Conservation (phyloP, 2,797 vertebrate genomes). For the Coregonus ussuriensis region DNA sequence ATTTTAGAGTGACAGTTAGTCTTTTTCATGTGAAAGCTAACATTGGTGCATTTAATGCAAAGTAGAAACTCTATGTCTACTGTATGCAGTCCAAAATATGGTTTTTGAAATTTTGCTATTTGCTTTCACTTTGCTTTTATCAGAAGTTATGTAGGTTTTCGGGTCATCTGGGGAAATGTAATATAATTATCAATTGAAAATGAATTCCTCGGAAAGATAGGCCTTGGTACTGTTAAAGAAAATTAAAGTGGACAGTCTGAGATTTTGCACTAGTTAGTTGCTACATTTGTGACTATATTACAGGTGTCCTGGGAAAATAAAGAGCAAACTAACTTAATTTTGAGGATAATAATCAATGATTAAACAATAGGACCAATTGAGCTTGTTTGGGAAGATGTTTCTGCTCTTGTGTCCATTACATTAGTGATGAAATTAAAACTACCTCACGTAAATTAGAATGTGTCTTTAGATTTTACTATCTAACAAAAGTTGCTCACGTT, state of each 20-base stretch:
- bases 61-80: too few species aligned
- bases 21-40: not conserved
- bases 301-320: constrained; percentile 3
- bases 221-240: not conserved
- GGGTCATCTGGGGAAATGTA: not conserved
- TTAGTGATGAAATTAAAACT: constrained; percentile 30
- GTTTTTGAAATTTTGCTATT: not conserved
- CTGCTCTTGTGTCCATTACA: not conserved
- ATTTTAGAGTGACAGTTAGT: constrained; percentile 5
- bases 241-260: not conserved
- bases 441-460: constrained; percentile 43
- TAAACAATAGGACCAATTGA: not conserved
- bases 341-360: not conserved
- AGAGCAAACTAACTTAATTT: not conserved
- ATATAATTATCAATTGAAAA: not conserved
- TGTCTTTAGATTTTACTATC: constrained; percentile 5
- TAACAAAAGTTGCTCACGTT: constrained; percentile 1
- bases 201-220: not conserved
- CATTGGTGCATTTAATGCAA: not conserved
- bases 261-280: not conserved
- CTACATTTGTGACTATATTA: not conserved
- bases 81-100: too few species aligned
- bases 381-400: not conserved
- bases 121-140: not conserved
- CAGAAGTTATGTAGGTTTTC: not conserved